Evolutionary conservation across 2,888 invertebrate genomes (phyloP), one percentile per base, ranked within the genome.

Genomic region (Oligia latruncula): DNA sequence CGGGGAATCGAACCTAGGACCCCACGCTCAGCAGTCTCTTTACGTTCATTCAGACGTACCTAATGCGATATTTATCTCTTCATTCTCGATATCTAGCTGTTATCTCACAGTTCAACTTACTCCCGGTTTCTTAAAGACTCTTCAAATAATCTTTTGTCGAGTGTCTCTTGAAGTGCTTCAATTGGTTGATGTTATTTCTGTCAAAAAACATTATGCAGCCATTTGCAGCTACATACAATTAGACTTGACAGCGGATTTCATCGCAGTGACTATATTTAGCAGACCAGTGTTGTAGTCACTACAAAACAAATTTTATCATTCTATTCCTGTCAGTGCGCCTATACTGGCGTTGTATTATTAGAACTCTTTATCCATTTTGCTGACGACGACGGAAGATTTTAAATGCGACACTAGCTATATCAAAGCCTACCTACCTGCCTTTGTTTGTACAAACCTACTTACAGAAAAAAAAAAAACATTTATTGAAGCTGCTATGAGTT

Each of bases 101-200:
- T 40, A 49, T 84, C 55, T 29, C 40, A 46, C 20, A 15, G 13
- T 29, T 83, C 15, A 58, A 78, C 4, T 49, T 49, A 40, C 11
- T 35, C 6, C 83, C n/a, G 43, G 23, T 20, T 43, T 52, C 8
- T 46, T n/a, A 35, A 43, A 62, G 11, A 40, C 20, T 52, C 76
- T 64, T 55, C 35, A 82, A 82, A 55, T 72, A 82, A 78, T 82
- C 76, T 62, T 82, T 23, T 20, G 62, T 52, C 15, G 43, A 82
- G 83, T 23, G 35, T 78, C 29, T 77, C 64, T 84, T 60, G 29
- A 60, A 60, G 15, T 66, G 52, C 29, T 35, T 72, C 46, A 23
- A 64, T 46, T 64, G 5, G 8, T 35, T 66, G 55, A 77, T 49
- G 29, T 46, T 64, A 64, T 76, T 46, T 78, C 4, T 29, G 17